Percentiles rank a stretch among this genome's conserved stretches.
phyloP scores from a whole-genome alignment of 2,113 vertebrate genomes.

The Mormyrus iriodes region DNA sequence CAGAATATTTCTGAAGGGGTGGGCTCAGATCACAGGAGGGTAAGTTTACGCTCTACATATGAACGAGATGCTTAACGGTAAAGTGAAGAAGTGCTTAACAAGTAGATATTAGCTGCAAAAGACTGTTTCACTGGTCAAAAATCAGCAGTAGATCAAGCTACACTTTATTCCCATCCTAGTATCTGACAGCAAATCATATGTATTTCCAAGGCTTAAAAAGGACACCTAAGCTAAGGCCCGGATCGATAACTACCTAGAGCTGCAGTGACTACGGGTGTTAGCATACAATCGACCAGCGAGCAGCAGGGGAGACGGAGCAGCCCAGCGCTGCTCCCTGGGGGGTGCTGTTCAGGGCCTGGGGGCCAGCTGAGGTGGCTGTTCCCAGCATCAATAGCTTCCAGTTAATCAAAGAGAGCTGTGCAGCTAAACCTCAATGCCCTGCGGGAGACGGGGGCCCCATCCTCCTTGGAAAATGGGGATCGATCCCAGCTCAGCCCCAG shows the following conservation, averaged over 20 bases:
- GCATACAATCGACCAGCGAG: conserved; percentile 13
- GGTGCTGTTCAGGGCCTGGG: background rate
- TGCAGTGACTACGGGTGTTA: background rate
- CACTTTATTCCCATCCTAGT: background rate
- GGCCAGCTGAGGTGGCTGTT: background rate
- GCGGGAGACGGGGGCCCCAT: background rate
- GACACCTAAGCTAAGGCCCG: background rate
- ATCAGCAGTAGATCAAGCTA: background rate
- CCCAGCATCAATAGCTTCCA: conserved; percentile 14
- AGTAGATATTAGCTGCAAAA: background rate
- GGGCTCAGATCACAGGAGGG: background rate
- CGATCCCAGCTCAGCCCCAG: background rate
- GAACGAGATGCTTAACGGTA: background rate
- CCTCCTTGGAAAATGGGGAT: background rate
- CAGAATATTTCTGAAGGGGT: background rate
- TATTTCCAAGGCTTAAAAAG: background rate
- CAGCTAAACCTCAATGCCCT: background rate
- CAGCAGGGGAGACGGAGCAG: background rate
- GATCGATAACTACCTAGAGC: conserved; percentile 8
- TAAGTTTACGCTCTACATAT: background rate
- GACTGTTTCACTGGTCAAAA: background rate
- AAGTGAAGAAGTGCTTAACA: background rate
- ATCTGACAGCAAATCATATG: background rate
- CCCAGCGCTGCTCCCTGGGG: background rate
- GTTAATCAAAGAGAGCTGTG: conserved; percentile 2